These are phyloP conservation scores for Macrobrachium rosenbergii DNA, from an alignment of 1,140 invertebrate species.

Conservation along the genomic window DNA sequence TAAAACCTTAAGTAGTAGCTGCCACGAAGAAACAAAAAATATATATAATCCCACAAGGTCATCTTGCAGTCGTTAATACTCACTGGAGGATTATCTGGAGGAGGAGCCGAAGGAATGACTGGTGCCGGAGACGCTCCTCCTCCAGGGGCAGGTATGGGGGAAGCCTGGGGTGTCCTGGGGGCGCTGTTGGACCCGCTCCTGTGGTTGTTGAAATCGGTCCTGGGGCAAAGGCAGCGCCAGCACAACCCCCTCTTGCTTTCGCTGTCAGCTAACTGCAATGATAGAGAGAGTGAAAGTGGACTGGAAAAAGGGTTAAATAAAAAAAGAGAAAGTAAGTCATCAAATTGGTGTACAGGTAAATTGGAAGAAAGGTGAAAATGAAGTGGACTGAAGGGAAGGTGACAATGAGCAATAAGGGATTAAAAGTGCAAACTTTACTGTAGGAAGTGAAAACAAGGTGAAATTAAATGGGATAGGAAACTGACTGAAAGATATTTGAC, in stretches of 20 bases:
- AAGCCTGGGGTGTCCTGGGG: constrained; percentile 1
- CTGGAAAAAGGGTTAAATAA: background rate
- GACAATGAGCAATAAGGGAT: too few relatives aligned
- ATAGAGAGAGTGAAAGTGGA: background rate
- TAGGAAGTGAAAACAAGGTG: too few relatives aligned
- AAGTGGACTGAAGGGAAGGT: too few relatives aligned
- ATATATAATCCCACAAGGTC: too few relatives aligned
- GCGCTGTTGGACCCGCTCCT: background rate
- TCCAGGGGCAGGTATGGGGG: background rate
- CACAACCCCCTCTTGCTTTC: constrained; percentile 52
- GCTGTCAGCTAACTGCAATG: constrained; percentile 42
- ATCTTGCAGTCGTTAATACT: background rate
- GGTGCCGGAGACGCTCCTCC: background rate
- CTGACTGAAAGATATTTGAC: too few relatives aligned
- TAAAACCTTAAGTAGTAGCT: too few relatives aligned
- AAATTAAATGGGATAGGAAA: too few relatives aligned
- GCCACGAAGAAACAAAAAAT: too few relatives aligned
- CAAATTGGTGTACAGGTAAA: too few relatives aligned
- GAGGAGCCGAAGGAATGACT: background rate
- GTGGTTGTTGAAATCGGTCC: constrained; percentile 1
- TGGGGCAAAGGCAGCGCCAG: constrained; percentile 33
- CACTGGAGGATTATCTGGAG: background rate
- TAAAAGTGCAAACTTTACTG: too few relatives aligned
- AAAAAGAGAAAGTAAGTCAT: too few relatives aligned
- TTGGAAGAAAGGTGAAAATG: too few relatives aligned